Base-by-base conservation (phyloP, 2,888 invertebrate genomes). In the Sceliomorpha sp. region DNA sequence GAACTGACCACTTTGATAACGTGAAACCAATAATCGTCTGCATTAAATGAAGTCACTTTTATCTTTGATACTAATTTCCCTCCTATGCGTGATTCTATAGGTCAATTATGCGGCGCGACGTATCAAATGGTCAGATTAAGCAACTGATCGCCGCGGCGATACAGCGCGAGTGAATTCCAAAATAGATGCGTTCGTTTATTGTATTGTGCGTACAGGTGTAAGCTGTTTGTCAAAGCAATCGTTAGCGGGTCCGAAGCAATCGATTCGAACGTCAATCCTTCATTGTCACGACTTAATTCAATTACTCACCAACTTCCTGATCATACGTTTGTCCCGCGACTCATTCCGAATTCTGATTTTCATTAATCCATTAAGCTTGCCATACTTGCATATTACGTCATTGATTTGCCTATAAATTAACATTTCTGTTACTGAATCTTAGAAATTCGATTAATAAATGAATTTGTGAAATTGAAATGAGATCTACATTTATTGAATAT, bases 211-310 rank as follows among this genome's bases (percentile, higher is more conserved):
- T 53, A 69, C 63, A 69, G 69, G 69, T 63, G 69, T 63, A 64
- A 70, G 63, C 69, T 60, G 64, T 66, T 56, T 66, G 64, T 69
- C 62, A 69, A 51, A 60, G 59, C 60, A 66, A 60, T 64, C 59
- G 70, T 66, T 55, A 34, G 60, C 29, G 26, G 36, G 40, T 27
- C 40, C 34, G 58, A 69, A 47, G 53, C 58, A 63, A 63, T 55
- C n/a, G 70, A 70, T 64, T 47, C 45, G 45, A 66, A 66, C 56
- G 64, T 64, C 70, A 66, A 66, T 70, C 66, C 70, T 62, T 70
- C 60, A 60, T 66, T 70, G 60, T 66, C 60, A 70, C 56, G 60
- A 70, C 56, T 60, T 66, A 66, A 70, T 70, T 66, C 53, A 62
- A 70, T 70, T 60, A 70, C 66, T 39, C 9, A 40, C 66, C 56